Conservation (phyloP, 2,797 vertebrate genomes). For the Pyrocephalus nanus region DNA sequence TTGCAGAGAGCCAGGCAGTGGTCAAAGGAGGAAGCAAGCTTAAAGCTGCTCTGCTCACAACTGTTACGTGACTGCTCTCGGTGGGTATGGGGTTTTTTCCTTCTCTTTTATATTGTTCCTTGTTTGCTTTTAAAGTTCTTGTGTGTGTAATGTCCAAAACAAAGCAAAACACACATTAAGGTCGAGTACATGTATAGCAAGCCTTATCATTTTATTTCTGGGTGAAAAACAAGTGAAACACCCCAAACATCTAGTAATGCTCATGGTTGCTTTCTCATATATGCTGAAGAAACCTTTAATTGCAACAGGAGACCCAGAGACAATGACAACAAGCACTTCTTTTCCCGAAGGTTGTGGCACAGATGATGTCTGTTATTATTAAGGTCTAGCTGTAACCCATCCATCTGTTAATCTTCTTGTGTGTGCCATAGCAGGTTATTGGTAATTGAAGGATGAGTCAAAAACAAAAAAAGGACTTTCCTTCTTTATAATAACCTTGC, state of each 20-base stretch:
- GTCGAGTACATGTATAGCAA: not conserved
- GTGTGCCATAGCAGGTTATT: slow-evolving; percentile 31
- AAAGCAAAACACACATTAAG: not conserved
- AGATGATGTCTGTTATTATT: slow-evolving; percentile 48
- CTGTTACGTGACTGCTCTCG: not conserved
- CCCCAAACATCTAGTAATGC: not conserved
- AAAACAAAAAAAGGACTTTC: not conserved
- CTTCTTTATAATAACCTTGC: not conserved
- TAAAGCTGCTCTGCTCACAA: not conserved
- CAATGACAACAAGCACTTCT: not conserved
- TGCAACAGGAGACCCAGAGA: slow-evolving; percentile 7
- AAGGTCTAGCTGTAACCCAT: slow-evolving; percentile 31
- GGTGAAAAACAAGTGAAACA: not conserved
- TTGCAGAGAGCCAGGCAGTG: not conserved
- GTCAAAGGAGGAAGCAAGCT: not conserved
- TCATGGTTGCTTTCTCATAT: not conserved
- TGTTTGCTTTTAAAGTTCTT: not conserved
- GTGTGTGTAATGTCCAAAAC: not conserved
- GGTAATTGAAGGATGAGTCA: slow-evolving; percentile 16
- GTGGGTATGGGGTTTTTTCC: not conserved
- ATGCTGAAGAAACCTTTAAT: slow-evolving; percentile 1
- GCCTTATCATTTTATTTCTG: not conserved
- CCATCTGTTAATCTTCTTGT: slow-evolving; percentile 40
- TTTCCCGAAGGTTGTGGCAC: slow-evolving; percentile 15
- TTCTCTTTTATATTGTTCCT: not conserved